Base-by-base conservation (phyloP, 2,797 vertebrate species). In the Poecilia gillii region DNA sequence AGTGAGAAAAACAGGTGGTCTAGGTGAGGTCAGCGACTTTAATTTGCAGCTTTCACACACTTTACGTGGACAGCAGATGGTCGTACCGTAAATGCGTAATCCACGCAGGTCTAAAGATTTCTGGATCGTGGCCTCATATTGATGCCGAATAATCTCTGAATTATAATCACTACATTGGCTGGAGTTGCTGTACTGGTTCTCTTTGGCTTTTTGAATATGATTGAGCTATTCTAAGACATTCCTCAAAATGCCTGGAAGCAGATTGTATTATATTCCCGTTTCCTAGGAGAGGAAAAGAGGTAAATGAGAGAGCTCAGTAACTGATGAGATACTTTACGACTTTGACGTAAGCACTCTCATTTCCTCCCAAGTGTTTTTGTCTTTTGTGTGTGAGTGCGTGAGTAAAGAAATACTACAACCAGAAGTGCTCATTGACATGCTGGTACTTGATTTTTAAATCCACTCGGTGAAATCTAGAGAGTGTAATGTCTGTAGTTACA, bases 141-240 rank as follows among this genome's bases (percentile, higher is more conserved):
- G 43, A 81, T 87, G 79, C 83, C 39, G 76, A 79, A 86, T 83
- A 86, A 89, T 87, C 76, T 76, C 75, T 72, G 66, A 41, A 83
- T 90, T n/a, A 20, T 72, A 78, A 70, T 72, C 41, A 79, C 41
- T 72, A 39, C 78, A 62, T 79, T 77, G 76, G 36, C 77, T 74
- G 80, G 8, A 64, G n/a, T 77, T 82, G 74, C 73, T 51, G 57
- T 73, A 51, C 78, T 18, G 23, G 74, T 51, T 64, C 83, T 71
- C 78, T 64, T 66, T 73, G 80, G 49, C 59, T 59, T 53, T 88
- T 73, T 86, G 84, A 90, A 81, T 86, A 20, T 80, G 82, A 91
- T 76, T 76, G 80, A 88, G 80, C 85, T 85, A 31, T 84, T 86
- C 82, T 77, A 84, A 85, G 84, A 84, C 73, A 84, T 85, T 75